Evolutionary conservation across 2,888 invertebrate species (phyloP).

Genomic region (Eudasyphora cyanicolor): DNA sequence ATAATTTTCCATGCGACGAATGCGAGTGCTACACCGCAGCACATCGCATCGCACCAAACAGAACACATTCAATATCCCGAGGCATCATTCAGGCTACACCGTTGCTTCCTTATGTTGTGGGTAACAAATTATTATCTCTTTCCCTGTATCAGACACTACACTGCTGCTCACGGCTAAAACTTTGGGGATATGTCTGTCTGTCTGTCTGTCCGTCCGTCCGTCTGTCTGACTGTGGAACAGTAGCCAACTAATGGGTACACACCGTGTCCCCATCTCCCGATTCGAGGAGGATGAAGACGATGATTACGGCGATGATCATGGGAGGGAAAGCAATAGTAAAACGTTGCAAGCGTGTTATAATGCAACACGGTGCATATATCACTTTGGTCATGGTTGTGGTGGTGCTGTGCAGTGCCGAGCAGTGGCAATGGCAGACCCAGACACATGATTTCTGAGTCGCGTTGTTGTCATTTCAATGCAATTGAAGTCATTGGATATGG

Average conservation of each 20-base stretch:
- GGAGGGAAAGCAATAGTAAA: slow-evolving; percentile 5
- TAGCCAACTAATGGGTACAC: not conserved
- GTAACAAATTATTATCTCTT: slow-evolving; percentile 14
- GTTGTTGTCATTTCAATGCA: slow-evolving; percentile 15
- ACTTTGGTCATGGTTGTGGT: slow-evolving; percentile 59
- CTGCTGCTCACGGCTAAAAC: not conserved
- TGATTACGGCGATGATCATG: no score
- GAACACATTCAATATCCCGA: not conserved
- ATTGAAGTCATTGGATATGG: not conserved
- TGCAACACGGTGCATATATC: slow-evolving; percentile 53
- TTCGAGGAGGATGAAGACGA: no score
- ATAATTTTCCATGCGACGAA: not conserved
- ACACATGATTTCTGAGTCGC: slow-evolving; percentile 58
- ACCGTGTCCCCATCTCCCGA: not conserved
- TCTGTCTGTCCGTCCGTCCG: not conserved
- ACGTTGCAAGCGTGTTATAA: slow-evolving; percentile 36
- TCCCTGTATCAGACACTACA: not conserved
- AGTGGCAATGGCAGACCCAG: slow-evolving; percentile 41
- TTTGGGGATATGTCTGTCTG: not conserved
- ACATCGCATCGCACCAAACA: no score
- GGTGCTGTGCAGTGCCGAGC: no score
- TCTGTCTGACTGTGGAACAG: not conserved
- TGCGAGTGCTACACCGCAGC: not conserved
- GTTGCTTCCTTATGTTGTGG: slow-evolving; percentile 13
- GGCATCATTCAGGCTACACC: not conserved